These are phyloP conservation scores for Tympanuchus pallidicinctus DNA, from an alignment of 2,113 vertebrate genomes.

Conservation along the genomic window DNA sequence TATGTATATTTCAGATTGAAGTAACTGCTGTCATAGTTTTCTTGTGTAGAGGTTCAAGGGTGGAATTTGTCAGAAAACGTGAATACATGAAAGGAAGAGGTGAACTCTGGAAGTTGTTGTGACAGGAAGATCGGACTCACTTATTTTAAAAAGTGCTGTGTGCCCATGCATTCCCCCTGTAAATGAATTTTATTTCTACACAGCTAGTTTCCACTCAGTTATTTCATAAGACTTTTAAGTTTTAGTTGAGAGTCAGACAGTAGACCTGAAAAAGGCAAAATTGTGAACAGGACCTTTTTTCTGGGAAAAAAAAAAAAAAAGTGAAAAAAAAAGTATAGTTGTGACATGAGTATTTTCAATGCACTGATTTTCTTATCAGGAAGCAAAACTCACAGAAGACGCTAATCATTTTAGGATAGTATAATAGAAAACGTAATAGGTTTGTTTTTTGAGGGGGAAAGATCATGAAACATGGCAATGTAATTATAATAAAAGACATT, in stretches of 20 bases:
- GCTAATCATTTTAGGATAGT: background rate
- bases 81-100: background rate
- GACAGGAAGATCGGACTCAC: background rate
- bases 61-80: background rate
- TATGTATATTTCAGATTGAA: background rate
- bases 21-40: background rate
- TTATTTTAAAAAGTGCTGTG: background rate
- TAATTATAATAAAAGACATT: background rate
- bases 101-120: background rate
- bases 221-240: background rate
- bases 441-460: background rate
- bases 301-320: background rate
- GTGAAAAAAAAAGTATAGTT: background rate
- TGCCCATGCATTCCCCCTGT: rapidly evolving
- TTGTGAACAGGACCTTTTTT: background rate
- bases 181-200: background rate
- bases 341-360: background rate
- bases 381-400: background rate
- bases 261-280: background rate
- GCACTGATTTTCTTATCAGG: background rate
- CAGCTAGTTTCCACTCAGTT: background rate
- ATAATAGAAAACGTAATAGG: background rate
- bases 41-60: background rate
- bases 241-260: background rate
- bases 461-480: background rate